Evolutionary conservation across 2,888 invertebrate species (phyloP).

Genomic region (Bellardia bayeri): DNA sequence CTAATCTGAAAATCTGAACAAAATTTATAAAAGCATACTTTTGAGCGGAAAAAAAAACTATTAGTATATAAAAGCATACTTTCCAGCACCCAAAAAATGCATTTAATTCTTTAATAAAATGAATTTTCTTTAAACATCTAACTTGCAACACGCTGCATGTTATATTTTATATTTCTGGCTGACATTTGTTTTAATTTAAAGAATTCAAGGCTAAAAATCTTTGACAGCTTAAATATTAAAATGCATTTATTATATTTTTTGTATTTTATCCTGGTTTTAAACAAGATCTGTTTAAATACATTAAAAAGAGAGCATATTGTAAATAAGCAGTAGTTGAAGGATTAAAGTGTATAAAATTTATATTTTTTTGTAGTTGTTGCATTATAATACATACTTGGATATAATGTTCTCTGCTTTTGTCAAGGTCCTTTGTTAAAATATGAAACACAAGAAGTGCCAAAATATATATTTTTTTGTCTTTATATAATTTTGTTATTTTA

Average conservation of each 20-base stretch:
- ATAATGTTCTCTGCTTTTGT: conserved; percentile 49
- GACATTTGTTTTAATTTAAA: conserved; percentile 41
- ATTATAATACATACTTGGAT: conserved; percentile 22
- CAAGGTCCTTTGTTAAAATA: conserved; percentile 65
- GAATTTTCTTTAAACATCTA: not conserved
- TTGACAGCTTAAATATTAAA: conserved; percentile 66
- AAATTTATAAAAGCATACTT: not conserved
- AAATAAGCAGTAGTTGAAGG: conserved; percentile 17
- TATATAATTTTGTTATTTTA: conserved; percentile 61
- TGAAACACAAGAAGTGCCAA: conserved; percentile 52
- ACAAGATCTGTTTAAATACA: conserved; percentile 11
- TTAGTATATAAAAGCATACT: not conserved
- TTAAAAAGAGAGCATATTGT: not conserved
- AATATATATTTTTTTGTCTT: conserved; percentile 26
- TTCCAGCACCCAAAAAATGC: not conserved
- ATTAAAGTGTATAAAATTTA: conserved; percentile 49
- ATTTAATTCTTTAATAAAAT: not conserved
- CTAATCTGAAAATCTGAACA: no score
- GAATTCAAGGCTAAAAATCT: conserved; percentile 53
- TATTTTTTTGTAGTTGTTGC: conserved; percentile 26
- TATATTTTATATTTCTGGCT: conserved; percentile 38
- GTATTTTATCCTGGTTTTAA: conserved; percentile 42
- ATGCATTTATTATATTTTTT: conserved; percentile 40
- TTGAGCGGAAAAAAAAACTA: not conserved
- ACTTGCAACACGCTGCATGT: conserved; percentile 8